Conservation (phyloP, 30 jellyfish, hydroid and myxozoan genomes). For the Pseudorhiza aurosa region DNA sequence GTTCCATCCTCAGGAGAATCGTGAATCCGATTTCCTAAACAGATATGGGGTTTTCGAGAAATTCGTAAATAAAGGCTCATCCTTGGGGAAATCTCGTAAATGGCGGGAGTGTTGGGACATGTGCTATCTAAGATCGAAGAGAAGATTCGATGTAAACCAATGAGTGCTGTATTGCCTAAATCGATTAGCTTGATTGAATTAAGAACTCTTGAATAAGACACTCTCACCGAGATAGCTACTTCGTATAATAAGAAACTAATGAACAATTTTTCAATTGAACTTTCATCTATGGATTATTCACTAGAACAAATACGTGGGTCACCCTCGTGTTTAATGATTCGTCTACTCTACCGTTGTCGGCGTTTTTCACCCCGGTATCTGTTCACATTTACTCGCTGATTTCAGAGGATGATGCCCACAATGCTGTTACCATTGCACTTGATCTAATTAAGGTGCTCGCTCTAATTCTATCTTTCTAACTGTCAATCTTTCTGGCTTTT, state of each 20-base stretch:
- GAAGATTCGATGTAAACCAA: not conserved
- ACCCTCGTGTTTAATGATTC: too few relatives aligned
- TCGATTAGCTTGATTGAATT: slow-evolving; percentile 1
- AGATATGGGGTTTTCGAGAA: not conserved
- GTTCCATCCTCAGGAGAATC: not conserved
- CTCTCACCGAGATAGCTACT: not conserved
- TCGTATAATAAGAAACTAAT: not conserved
- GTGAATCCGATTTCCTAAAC: not conserved
- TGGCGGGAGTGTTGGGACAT: not conserved
- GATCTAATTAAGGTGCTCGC: too few relatives aligned
- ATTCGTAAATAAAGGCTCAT: not conserved
- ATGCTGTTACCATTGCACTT: too few relatives aligned
- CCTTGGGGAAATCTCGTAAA: not conserved
- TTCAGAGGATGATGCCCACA: too few relatives aligned
- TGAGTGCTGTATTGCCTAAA: not conserved
- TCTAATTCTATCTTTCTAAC: too few relatives aligned
- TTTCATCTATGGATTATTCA: too few relatives aligned
- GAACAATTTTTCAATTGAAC: not conserved
- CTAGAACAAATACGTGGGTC: too few relatives aligned
- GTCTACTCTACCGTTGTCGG: too few relatives aligned
- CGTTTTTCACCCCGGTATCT: too few relatives aligned
- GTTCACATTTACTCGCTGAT: too few relatives aligned
- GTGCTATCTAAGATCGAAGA: not conserved
- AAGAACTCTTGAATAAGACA: not conserved
- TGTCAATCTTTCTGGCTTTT: too few relatives aligned